Conservation (phyloP, 2,113 vertebrate species). For the Leucopsar rothschildi region DNA sequence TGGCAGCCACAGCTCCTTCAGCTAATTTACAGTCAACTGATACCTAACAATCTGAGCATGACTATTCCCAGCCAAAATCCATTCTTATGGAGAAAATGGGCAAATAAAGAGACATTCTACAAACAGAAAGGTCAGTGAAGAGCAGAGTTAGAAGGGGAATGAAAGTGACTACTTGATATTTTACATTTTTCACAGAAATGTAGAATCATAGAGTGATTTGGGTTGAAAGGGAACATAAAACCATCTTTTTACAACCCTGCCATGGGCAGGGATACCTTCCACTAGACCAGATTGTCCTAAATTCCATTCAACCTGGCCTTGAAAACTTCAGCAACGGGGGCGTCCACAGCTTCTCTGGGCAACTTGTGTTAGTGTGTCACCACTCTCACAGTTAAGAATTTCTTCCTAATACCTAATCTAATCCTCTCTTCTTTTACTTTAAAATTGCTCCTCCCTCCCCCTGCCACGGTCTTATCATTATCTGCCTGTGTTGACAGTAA, state of each 20-base stretch:
- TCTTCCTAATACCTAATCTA: not conserved
- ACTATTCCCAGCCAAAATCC: not conserved
- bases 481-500: not conserved
- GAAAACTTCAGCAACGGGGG: not conserved
- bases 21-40: not conserved
- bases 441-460: not conserved
- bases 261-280: not conserved
- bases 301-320: not conserved
- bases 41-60: not conserved
- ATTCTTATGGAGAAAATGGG: not conserved
- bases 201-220: not conserved
- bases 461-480: not conserved
- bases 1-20: constrained; percentile 7
- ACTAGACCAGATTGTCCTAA: not conserved
- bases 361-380: not conserved
- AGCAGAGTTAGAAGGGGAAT: not conserved
- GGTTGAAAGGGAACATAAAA: not conserved
- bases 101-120: not conserved
- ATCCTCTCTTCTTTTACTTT: not conserved
- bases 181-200: not conserved
- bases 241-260: not conserved
- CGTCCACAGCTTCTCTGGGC: not conserved
- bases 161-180: not conserved
- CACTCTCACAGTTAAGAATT: not conserved
- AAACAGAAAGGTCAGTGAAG: not conserved